phyloP scores from a whole-genome alignment of 1,140 invertebrate species.

The Caenorhabditis remanei region DNA sequence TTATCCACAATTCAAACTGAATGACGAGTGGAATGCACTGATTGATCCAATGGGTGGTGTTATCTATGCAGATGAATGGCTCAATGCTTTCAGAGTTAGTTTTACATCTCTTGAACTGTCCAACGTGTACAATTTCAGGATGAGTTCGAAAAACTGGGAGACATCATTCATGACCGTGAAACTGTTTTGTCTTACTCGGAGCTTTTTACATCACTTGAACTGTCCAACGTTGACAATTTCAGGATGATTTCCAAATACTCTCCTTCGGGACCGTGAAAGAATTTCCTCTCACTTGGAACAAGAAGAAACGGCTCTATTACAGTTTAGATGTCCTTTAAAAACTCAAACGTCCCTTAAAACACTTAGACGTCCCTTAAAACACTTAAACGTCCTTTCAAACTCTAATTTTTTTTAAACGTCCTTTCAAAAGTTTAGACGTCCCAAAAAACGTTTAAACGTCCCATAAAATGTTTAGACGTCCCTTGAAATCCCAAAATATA shows the following conservation, averaged over 20 bases:
- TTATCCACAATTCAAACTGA: constrained; percentile 57
- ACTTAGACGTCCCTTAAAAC: too few species aligned
- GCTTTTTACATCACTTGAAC: background rate
- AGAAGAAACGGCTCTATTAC: too few species aligned
- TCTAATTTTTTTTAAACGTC: too few species aligned
- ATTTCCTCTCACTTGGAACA: background rate
- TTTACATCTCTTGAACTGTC: background rate
- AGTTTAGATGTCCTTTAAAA: too few species aligned
- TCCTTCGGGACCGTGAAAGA: too few species aligned
- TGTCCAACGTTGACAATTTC: background rate
- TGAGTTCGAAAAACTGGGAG: constrained; percentile 55
- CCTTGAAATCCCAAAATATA: too few species aligned
- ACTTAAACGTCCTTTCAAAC: too few species aligned
- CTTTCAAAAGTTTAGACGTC: too few species aligned
- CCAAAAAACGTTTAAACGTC: too few species aligned
- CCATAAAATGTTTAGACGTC: too few species aligned
- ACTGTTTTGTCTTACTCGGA: constrained; percentile 10
- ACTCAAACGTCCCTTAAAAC: too few species aligned
- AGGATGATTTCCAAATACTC: too few species aligned
- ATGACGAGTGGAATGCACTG: constrained; percentile 42
- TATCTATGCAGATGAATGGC: constrained; percentile 63
- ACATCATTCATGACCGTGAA: constrained; percentile 28
- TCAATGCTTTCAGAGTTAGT: constrained; percentile 56
- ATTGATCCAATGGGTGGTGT: constrained; percentile 63
- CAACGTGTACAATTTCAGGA: constrained; percentile 22